Base-by-base conservation (phyloP, 2,797 vertebrate species). In the Chiroxiphia lanceolata region DNA sequence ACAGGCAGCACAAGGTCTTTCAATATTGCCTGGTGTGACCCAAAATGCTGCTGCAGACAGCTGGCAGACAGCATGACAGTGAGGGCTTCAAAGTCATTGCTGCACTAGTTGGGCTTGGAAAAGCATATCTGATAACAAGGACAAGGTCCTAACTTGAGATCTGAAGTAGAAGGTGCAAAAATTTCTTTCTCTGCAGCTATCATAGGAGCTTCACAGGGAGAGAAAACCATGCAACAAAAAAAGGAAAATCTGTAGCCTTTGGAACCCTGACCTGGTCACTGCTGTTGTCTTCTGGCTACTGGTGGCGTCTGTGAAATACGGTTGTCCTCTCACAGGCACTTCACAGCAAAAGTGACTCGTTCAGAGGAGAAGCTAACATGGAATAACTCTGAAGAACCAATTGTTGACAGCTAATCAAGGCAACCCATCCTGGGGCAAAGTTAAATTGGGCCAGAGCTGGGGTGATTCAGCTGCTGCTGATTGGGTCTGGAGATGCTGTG, bases 271-370 rank as follows among this genome's bases (percentile, higher is more conserved):
- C 18, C 3, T 60, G 60, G 16, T 64, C 70, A 33, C 23, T 47
- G 31, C 27, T 54, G 26, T 13, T 57, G 14, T 34, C 61, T 60
- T 42, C 29, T 42, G 77, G 36, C 44, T 51, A 13, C 18, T 51
- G 23, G 15, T 3, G 10, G 36, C 13, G 88, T 71, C 50, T 80
- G 17, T 65, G 54, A 65, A 61, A 69, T 20, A 22, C 0, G 3
- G 31, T 13, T 29, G 10, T 36, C 56, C 34, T 76, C 23, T 77
- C 31, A 16, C 13, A 69, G 38, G 23, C 13, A 20, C 1, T 50
- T 54, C 54, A 42, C n/a, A 42, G 34, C 17, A 72, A 34, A 78
- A 79, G 20, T 3, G 1, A 7, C 31, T 54, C 2, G 0, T 48
- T 89, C 64, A 82, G 22, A 51, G n/a, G 15, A 47, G 51, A 57